Evolutionary conservation across 2,888 invertebrate species (phyloP).

Genomic region (Galerucella nymphaeae): DNA sequence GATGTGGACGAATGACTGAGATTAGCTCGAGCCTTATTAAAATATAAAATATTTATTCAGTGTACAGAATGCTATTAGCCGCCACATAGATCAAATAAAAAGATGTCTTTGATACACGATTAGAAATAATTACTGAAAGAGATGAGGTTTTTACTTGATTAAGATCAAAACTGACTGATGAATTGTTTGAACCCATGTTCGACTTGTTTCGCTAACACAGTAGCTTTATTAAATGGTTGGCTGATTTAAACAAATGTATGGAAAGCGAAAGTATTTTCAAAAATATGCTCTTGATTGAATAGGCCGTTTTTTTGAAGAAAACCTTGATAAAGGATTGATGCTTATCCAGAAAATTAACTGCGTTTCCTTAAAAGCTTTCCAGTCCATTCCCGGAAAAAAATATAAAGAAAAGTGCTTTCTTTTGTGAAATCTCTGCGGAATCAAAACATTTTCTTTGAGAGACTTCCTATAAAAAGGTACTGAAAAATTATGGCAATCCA

Average conservation of each 20-base stretch:
- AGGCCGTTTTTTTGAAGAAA: no score
- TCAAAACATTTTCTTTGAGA: slow-evolving; percentile 9
- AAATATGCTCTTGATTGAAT: no score
- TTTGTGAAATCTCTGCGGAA: background rate
- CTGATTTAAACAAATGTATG: no score
- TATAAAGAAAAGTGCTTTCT: background rate
- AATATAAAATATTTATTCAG: slow-evolving; percentile 21
- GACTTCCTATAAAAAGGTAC: slow-evolving; percentile 15
- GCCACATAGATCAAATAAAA: background rate
- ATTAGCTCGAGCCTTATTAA: slow-evolving; percentile 18
- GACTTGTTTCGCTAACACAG: no score
- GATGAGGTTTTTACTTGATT: no score
- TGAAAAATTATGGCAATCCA: slow-evolving; percentile 25
- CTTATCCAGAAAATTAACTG: background rate
- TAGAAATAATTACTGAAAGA: background rate
- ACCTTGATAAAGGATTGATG: no score
- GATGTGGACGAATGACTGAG: slow-evolving; percentile 16
- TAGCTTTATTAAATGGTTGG: no score
- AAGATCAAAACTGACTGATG: no score
- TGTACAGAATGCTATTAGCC: background rate
- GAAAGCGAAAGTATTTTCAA: no score
- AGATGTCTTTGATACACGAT: background rate
- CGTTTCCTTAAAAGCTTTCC: background rate
- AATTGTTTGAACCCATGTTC: no score
- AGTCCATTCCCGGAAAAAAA: background rate